Conservation (phyloP, 2,888 invertebrate species). For the Oscheius myriophilus region DNA sequence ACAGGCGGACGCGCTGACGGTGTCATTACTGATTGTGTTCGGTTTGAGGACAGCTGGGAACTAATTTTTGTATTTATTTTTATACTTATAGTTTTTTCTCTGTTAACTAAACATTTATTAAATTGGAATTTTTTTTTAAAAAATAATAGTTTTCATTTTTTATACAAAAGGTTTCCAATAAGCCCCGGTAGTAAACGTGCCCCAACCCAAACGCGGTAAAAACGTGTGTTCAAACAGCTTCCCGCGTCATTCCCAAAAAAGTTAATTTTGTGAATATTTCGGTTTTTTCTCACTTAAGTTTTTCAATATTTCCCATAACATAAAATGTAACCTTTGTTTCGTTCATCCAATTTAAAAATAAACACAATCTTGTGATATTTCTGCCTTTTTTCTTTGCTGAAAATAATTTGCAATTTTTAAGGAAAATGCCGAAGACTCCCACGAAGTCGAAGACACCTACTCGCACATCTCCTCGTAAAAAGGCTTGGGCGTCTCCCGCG, state of each 20-base stretch:
- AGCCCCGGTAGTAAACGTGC: neutral
- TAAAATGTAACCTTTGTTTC: no score
- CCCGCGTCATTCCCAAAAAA: neutral
- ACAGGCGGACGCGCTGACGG: no score
- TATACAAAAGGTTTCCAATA: neutral
- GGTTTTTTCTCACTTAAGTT: neutral
- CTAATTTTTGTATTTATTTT: neutral
- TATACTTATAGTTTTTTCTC: neutral
- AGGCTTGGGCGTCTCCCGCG: constrained; percentile 51
- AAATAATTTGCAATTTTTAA: neutral
- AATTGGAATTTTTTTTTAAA: neutral
- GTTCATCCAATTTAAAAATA: no score
- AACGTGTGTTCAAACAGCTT: neutral
- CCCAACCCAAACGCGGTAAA: constrained; percentile 1
- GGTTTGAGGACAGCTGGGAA: no score
- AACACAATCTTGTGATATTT: neutral
- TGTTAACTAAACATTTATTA: neutral
- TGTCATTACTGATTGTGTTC: no score
- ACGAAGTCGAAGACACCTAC: constrained; percentile 37
- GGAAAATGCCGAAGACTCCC: constrained; percentile 16
- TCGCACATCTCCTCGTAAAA: constrained; percentile 54
- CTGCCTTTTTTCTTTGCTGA: neutral
- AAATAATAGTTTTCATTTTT: neutral
- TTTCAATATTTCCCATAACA: no score
- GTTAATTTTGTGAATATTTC: neutral